A percentile compares a stretch with the other conserved stretches of the same genome.
Conservation (phyloP, 2,888 invertebrate genomes). For the Himalopsyche japonica region DNA sequence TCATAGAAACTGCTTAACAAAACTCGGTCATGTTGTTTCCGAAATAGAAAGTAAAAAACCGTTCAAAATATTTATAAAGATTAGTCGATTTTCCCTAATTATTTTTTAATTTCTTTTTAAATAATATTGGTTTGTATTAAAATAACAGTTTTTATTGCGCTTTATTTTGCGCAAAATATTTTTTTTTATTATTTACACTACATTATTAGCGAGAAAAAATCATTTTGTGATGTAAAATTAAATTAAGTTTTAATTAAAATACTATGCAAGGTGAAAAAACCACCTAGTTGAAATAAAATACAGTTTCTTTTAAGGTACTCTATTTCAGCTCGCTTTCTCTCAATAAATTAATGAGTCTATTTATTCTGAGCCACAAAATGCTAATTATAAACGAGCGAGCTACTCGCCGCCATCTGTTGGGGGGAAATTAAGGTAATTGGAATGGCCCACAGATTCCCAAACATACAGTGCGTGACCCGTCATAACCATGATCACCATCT, state of each 20-base stretch:
- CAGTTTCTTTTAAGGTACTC: slow-evolving; percentile 29
- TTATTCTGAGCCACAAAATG: slow-evolving; percentile 22
- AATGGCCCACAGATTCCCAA: neutral
- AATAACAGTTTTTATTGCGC: no score
- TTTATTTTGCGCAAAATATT: neutral
- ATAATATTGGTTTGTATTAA: no score
- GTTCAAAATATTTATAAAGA: no score
- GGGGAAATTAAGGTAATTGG: neutral
- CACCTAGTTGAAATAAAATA: slow-evolving; percentile 21
- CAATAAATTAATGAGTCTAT: neutral
- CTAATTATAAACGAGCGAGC: slow-evolving; percentile 18
- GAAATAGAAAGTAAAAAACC: no score
- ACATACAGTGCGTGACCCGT: neutral
- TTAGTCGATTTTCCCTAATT: no score
- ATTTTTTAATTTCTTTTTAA: no score
- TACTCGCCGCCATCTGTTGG: neutral
- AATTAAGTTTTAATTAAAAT: slow-evolving; percentile 34
- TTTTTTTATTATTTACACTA: neutral
- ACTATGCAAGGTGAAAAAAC: slow-evolving; percentile 7
- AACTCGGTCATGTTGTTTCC: no score
- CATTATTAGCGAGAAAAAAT: neutral
- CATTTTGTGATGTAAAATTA: neutral
- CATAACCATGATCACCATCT: no score
- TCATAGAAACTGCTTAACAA: no score
- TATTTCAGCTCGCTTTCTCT: slow-evolving; percentile 18